phyloP scores from a whole-genome alignment of 2,113 vertebrate species.

The Taxidea taxus region DNA sequence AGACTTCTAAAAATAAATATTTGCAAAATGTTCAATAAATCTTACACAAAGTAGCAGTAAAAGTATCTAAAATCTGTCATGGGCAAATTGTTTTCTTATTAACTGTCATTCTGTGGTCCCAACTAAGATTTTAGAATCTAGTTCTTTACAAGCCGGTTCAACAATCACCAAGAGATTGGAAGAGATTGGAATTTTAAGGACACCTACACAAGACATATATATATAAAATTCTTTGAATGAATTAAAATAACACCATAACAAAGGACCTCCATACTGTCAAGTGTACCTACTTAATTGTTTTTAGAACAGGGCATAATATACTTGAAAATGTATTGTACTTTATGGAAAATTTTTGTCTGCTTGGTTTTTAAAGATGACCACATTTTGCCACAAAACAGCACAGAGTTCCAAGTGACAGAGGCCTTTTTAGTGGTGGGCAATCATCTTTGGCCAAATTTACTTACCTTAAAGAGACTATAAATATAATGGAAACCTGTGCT shows the following conservation, averaged over 20 bases:
- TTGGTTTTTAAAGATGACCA: conserved; percentile 70
- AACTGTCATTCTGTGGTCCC: conserved; percentile 95
- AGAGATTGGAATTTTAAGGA: neutral
- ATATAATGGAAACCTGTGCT: conserved; percentile 88
- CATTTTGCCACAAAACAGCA: conserved; percentile 78
- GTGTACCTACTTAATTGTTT: conserved; percentile 91
- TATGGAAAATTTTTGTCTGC: conserved; percentile 85
- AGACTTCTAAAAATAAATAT: conserved; percentile 99
- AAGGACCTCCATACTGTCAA: conserved; percentile 95
- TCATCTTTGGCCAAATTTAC: conserved; percentile 89
- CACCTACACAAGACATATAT: neutral
- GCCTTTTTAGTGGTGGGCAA: conserved; percentile 84
- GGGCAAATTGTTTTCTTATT: conserved; percentile 96
- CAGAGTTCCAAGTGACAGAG: conserved; percentile 82
- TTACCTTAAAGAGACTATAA: conserved; percentile 81
- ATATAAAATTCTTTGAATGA: neutral
- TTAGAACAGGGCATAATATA: conserved; percentile 95
- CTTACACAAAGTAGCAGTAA: conserved; percentile 99
- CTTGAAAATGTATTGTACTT: conserved; percentile 91
- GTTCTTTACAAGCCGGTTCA: conserved; percentile 89
- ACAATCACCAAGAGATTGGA: neutral
- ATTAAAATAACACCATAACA: conserved; percentile 94
- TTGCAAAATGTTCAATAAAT: conserved; percentile 99
- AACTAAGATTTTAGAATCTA: conserved; percentile 93
- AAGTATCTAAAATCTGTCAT: conserved; percentile 98